Evolutionary conservation across 2,888 invertebrate species (phyloP).

Genomic region (Lochmaea capreae): DNA sequence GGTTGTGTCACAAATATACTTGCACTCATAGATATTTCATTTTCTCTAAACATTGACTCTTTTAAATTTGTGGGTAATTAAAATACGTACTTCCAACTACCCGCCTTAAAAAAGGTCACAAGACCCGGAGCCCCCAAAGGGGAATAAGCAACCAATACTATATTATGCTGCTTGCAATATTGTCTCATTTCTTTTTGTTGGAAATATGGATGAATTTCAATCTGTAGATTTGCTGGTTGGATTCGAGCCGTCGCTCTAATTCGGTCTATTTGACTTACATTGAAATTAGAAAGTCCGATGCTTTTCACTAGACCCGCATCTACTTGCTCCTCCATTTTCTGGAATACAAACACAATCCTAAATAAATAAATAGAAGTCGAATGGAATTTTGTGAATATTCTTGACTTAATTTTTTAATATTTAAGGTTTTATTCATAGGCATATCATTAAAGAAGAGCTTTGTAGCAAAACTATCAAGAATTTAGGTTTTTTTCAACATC

Average conservation of each 20-base stretch:
- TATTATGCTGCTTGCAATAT: constrained; percentile 61
- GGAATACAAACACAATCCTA: constrained; percentile 61
- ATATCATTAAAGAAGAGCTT: no score
- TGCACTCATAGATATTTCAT: no score
- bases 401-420: no score
- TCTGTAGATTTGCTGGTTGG: constrained; percentile 72
- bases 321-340: constrained; percentile 75
- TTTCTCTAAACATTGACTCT: no score
- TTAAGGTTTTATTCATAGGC: no score
- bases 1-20: not conserved
- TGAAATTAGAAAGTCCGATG: constrained; percentile 87
- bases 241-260: constrained; percentile 70
- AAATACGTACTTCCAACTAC: constrained; percentile 32
- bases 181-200: constrained; percentile 67
- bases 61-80: no score
- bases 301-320: constrained; percentile 75
- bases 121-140: constrained; percentile 67
- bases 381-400: no score
- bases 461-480: no score
- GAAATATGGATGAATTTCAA: constrained; percentile 73
- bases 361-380: no score
- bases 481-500: no score
- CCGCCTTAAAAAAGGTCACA: constrained; percentile 48
- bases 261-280: constrained; percentile 74
- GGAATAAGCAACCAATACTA: constrained; percentile 67